Conservation (phyloP, 2,113 vertebrate species). For the Alligator mississippiensis region DNA sequence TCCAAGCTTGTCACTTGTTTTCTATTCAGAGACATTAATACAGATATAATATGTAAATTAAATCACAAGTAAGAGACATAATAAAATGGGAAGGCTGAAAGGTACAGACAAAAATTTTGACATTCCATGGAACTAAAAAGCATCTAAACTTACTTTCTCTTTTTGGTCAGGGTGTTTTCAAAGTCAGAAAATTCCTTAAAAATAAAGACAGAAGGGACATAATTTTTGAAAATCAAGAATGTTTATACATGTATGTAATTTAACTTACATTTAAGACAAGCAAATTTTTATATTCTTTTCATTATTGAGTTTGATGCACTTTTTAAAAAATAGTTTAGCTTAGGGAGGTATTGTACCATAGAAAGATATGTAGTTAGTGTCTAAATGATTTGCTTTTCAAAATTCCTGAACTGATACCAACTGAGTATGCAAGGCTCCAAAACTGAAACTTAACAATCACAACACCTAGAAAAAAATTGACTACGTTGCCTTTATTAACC, state of each 20-base stretch:
- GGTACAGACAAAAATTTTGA: conserved; percentile 22
- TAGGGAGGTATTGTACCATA: not conserved
- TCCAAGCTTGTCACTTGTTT: conserved; percentile 22
- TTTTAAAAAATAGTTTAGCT: not conserved
- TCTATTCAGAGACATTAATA: not conserved
- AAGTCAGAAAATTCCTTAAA: conserved; percentile 79
- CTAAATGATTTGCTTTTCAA: not conserved
- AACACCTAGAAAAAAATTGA: not conserved
- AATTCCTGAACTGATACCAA: no score
- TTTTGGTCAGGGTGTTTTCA: conserved; percentile 71
- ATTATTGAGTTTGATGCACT: not conserved
- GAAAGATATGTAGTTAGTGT: not conserved
- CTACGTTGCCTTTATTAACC: not conserved
- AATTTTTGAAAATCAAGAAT: conserved; percentile 26
- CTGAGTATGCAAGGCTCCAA: not conserved
- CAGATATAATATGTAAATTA: not conserved
- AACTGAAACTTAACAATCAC: not conserved
- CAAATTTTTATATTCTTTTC: not conserved
- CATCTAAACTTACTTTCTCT: conserved; percentile 82
- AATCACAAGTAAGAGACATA: conserved; percentile 20
- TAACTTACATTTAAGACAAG: not conserved
- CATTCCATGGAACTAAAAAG: conserved; percentile 10
- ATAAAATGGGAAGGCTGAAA: conserved; percentile 24
- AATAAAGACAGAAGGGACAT: conserved; percentile 40
- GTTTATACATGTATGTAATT: not conserved